Conservation (phyloP, 2,113 vertebrate genomes). For the Cathartes aura region DNA sequence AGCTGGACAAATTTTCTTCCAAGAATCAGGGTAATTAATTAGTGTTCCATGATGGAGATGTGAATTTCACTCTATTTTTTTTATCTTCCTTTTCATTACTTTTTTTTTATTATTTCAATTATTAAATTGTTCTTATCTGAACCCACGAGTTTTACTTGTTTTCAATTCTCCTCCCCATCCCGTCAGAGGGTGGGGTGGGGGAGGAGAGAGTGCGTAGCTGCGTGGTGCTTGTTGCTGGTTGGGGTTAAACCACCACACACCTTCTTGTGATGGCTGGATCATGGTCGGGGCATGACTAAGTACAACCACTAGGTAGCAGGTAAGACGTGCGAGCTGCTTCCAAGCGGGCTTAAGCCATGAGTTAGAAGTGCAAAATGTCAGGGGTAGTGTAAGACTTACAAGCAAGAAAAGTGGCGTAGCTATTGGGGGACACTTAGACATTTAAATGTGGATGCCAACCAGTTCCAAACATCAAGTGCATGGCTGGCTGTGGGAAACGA, state of each 20-base stretch:
- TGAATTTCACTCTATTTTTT: not conserved
- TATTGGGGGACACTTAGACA: too few species aligned
- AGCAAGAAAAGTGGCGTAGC: not conserved
- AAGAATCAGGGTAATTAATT: not conserved
- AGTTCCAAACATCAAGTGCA: not conserved
- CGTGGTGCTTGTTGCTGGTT: too few species aligned
- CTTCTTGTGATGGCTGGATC: not conserved
- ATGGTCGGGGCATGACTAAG: fast-evolving
- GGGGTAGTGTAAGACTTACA: not conserved
- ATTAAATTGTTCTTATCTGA: too few species aligned
- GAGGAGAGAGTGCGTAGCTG: too few species aligned
- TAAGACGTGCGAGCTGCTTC: not conserved
- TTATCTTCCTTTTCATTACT: too few species aligned
- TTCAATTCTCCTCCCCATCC: too few species aligned
- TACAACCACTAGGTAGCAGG: not conserved
- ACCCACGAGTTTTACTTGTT: too few species aligned
- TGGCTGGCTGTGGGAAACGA: not conserved
- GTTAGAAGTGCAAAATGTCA: not conserved
- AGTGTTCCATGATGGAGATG: not conserved
- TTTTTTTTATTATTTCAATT: too few species aligned
- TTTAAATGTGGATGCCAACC: not conserved
- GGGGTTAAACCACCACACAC: too few species aligned
- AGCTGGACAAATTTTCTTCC: not conserved
- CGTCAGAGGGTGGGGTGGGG: too few species aligned
- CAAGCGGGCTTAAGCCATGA: not conserved